Evolutionary conservation across 1,140 invertebrate species (phyloP), one percentile per base, ranked within the genome.

Genomic region (Heterodera carotae): DNA sequence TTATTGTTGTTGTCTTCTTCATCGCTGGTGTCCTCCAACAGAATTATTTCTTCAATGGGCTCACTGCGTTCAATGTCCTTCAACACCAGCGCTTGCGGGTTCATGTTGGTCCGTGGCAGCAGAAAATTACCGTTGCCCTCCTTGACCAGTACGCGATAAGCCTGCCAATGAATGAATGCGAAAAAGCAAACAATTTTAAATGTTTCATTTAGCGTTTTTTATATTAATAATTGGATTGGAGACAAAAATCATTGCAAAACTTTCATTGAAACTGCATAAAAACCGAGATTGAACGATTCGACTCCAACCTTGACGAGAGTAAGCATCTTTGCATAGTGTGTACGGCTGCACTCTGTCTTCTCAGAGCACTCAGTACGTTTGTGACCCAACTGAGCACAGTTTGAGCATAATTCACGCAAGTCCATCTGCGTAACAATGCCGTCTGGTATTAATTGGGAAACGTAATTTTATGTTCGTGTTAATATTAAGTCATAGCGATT

Each of bases 311-410:
- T 39, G 56, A 74, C 53, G 15, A 74, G 71, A 5, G 7, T 33
- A 6, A 74, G 27, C 71, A 74, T 74, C 64, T 74, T 74, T 18
- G 66, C 71, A n/a, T 66, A 74, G 25, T 74, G 71, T 29, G 39
- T 43, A 39, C 29, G 31, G 36, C 39, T 56, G 33, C 71, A 74
- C 33, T 34, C 33, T 8, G 27, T 15, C 7, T 10, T 73, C 25
- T 74, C 56, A 10, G 2, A 29, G 43, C 71, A 74, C 8, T 74
- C 71, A 1, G 8, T 36, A 2, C 36, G 71, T 36, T 25, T 25
- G 64, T 74, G 71, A 8, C 71, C 71, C 59, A 74, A 31, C 59
- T 8, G 22, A 22, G 71, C 71, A 34, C 71, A 74, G 36, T 60
- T 74, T 4, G 43, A 29, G 39, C 71, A 74, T 3, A 74, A 27